Conservation (phyloP, 2,888 invertebrate genomes). For the Caenorhabditis virilis region DNA sequence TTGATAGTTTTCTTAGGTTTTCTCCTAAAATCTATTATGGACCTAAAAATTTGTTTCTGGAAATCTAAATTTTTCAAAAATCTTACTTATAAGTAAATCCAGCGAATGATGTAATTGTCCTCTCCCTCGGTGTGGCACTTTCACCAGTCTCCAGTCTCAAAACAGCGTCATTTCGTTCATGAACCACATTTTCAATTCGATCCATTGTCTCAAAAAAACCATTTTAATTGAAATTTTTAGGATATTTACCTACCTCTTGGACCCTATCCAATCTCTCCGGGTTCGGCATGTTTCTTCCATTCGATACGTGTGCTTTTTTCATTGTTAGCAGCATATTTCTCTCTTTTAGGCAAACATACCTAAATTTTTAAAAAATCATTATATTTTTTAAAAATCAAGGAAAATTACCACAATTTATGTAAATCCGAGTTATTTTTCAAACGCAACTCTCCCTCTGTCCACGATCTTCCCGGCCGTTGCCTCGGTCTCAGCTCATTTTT, state of each 20-base stretch:
- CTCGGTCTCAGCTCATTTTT: slow-evolving; percentile 55
- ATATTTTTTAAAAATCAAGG: slow-evolving; percentile 35
- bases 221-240: background rate
- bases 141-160: slow-evolving; percentile 86
- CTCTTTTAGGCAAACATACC: slow-evolving; percentile 88
- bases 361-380: slow-evolving; percentile 61
- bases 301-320: slow-evolving; percentile 76
- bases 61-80: too few species aligned
- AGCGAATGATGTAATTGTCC: slow-evolving; percentile 63
- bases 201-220: slow-evolving; percentile 78
- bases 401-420: slow-evolving; percentile 97
- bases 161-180: slow-evolving; percentile 89
- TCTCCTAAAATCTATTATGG: background rate
- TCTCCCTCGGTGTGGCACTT: slow-evolving; percentile 69
- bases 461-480: slow-evolving; percentile 72
- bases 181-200: slow-evolving; percentile 85
- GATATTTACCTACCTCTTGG: slow-evolving; percentile 49
- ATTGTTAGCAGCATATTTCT: slow-evolving; percentile 94
- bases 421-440: slow-evolving; percentile 92
- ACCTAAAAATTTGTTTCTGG: slow-evolving; percentile 1
- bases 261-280: slow-evolving; percentile 66
- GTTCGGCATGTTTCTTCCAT: slow-evolving; percentile 68
- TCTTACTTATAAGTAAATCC: slow-evolving; percentile 65
- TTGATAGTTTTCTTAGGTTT: background rate
- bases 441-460: slow-evolving; percentile 87